Conservation (phyloP, 2,797 vertebrate genomes). For the Astyanax mexicanus region DNA sequence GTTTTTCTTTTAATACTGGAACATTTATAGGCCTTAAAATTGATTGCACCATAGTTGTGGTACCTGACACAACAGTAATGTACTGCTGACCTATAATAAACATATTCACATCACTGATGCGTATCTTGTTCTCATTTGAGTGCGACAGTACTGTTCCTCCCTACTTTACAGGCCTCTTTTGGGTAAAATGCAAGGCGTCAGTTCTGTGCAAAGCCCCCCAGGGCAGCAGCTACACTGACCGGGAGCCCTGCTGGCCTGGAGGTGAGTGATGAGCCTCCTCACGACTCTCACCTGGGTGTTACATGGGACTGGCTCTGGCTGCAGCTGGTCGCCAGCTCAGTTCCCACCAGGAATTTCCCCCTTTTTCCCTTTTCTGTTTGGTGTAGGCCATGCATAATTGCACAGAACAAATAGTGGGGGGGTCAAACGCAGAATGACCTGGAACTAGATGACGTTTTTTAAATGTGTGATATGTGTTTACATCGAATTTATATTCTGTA, state of each 20-base stretch:
- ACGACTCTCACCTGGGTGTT: conserved; percentile 70
- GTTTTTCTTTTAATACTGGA: too few species aligned
- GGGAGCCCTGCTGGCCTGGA: conserved; percentile 69
- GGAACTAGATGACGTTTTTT: neutral
- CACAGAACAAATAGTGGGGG: neutral
- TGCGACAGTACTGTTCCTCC: conserved; percentile 32
- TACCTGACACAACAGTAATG: neutral
- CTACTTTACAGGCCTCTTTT: conserved; percentile 32
- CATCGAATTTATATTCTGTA: too few species aligned
- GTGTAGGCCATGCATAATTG: conserved; percentile 24
- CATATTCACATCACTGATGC: conserved; percentile 3
- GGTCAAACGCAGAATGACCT: neutral
- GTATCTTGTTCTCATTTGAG: conserved; percentile 3
- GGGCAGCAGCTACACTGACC: conserved; percentile 70
- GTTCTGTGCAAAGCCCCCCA: conserved; percentile 66
- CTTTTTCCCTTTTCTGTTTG: conserved; percentile 29
- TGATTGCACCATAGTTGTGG: too few species aligned
- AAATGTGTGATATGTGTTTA: neutral
- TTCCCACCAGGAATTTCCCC: conserved; percentile 36
- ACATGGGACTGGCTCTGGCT: conserved; percentile 65
- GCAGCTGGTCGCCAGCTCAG: conserved; percentile 32
- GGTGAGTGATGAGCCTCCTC: conserved; percentile 73
- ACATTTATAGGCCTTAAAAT: neutral
- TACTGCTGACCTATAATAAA: conserved; percentile 15
- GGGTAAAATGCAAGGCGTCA: conserved; percentile 31